Base-by-base conservation (phyloP, 2,888 invertebrate genomes). In the Sminthurinus aureus region DNA sequence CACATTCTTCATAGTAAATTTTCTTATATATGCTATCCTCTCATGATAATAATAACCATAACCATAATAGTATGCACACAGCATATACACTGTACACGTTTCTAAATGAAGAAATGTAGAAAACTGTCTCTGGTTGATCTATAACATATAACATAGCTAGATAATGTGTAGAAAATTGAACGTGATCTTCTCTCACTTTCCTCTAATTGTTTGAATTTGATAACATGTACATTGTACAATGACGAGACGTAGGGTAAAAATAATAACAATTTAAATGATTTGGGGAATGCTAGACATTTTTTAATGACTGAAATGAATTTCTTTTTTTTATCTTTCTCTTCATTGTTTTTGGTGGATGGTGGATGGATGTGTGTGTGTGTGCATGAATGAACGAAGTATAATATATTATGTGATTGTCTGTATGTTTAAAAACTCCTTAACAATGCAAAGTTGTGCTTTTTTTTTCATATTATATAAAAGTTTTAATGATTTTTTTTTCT, bases 401-500 rank as follows among this genome's bases (percentile, higher is more conserved):
- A 75, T n/a, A 50, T 73, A 26, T 26, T 22, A 73, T 38, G 18
- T 75, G 75, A 20, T 75, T 38, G 75, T n/a, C n/a, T 50, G 24
- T 51, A 50, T 52, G 50, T n/a, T 75, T 20, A 20, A 75, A 75
- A 50, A 9, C 12, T 18, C 11, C 3, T 24, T 24, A 58, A 15
- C 9, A 15, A 58, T 58, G 58, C 18, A 58, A 58, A 58, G 58
- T 38, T 73, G 73, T 73, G 73, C 76, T 51, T 75, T 51, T 6
- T 38, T 26, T 11, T 50, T 18, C 50, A 51, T 58, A 71, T 79
- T 64, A 58, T 81, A 15, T 66, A 50, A 51, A 81, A 79, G 69
- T 79, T 83, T 83, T 83, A 84, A 84, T 77, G 74, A 78, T 79
- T 20, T 84, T 83, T 76, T 75, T 71, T 24, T 71, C 24, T 26